Evolutionary conservation across 30 jellyfish, hydroid and myxozoan species (phyloP), one percentile per base, ranked within the genome.

Genomic region (Sanderia malayensis): DNA sequence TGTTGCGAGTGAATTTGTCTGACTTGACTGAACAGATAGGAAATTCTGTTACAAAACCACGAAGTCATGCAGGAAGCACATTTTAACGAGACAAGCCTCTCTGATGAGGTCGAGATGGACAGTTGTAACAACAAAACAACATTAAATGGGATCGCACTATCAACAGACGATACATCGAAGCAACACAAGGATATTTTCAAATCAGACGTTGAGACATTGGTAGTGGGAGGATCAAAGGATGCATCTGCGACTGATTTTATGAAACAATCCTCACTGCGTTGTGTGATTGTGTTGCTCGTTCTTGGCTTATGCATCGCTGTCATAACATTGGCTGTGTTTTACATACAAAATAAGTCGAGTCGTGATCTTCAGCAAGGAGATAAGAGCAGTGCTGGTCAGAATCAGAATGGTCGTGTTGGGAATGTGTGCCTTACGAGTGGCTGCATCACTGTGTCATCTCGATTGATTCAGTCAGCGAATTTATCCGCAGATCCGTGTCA

Each of bases 401-500:
- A 46, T 0, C 27, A 6, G 33, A 41, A 7, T 1, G 27, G 24
- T 13, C 65, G 21, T 32, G 3, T 0, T 25, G 47, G 53, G 17
- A 26, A 57, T 11, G 46, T 49, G 8, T 80, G 93, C 19, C 24
- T 8, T 17, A 67, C 73, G 31, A 1, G 20, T 1, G 77, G 71
- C 72, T 80, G 93, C 44, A 71, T 80, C 23, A 3, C 74, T 0
- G 74, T 73, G 0, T 84, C 93, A 37, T 74, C 93, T 18, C 61
- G 62, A 25, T 57, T 80, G 11, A 68, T 68, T 0, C 32, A 61
- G 19, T 26, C 52, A 9, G 84, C 84, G 30, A 80, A 80, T 46
- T 46, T 80, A 2, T 80, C 93, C 4, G 93, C 27, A 22, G 53
- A 80, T 29, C 93, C 93, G 11, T 80, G 93, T 52, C 17, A 13